Percentiles rank a stretch among this genome's conserved stretches.
Conservation (phyloP, 2,888 invertebrate genomes). For the Allacma fusca region DNA sequence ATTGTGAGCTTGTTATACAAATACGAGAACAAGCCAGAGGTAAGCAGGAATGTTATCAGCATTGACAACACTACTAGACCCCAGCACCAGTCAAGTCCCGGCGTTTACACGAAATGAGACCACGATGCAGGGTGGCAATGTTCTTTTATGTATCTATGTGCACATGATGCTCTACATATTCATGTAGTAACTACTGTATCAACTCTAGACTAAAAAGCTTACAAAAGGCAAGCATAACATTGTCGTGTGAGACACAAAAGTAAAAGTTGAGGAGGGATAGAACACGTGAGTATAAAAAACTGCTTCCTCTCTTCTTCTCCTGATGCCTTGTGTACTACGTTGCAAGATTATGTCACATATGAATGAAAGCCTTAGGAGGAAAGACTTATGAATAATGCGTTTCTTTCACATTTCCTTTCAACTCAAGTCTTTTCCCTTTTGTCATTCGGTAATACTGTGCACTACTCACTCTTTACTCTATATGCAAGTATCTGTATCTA, state of each 20-base stretch:
- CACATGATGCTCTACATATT: too few species aligned
- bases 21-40: not conserved
- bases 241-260: slow-evolving; percentile 19
- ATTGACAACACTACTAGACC: slow-evolving; percentile 7
- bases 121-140: too few species aligned
- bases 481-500: too few species aligned
- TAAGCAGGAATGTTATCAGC: not conserved
- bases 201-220: not conserved
- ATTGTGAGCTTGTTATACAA: slow-evolving; percentile 20
- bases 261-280: slow-evolving; percentile 40
- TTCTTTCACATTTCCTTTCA: slow-evolving; percentile 37
- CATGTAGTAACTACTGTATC: not conserved
- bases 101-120: too few species aligned
- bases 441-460: not conserved
- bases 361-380: slow-evolving; percentile 41
- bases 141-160: too few species aligned
- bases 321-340: slow-evolving; percentile 14
- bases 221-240: not conserved
- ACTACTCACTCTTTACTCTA: too few species aligned
- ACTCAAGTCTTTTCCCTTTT: not conserved
- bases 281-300: slow-evolving; percentile 37
- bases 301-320: slow-evolving; percentile 31
- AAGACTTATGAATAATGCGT: slow-evolving; percentile 45
- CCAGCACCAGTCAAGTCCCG: not conserved
- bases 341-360: slow-evolving; percentile 42